A percentile compares a stretch with the other conserved stretches of the same genome.
Conservation (phyloP, 2,113 vertebrate genomes). For the Xenus cinereus region DNA sequence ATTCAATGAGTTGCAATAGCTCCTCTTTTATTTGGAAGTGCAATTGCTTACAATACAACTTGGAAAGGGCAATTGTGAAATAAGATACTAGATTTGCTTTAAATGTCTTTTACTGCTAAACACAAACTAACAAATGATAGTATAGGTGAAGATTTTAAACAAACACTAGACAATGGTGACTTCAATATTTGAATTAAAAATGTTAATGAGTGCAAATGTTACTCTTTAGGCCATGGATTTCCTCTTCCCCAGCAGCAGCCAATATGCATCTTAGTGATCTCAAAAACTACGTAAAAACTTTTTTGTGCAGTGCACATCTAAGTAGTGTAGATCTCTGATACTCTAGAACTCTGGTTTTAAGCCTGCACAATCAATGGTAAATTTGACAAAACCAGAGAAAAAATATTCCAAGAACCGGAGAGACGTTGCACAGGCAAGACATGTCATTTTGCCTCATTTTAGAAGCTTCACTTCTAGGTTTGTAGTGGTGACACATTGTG, state of each 20-base stretch:
- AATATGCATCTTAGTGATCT: not conserved
- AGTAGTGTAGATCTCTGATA: not conserved
- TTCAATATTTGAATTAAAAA: not conserved
- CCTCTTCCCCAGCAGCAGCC: not conserved
- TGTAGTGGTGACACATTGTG: not conserved
- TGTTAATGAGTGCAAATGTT: not conserved
- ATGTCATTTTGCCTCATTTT: not conserved
- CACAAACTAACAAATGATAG: not conserved
- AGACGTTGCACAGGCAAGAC: not conserved
- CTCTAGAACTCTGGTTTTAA: not conserved
- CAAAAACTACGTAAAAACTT: not conserved
- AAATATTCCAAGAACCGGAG: not conserved
- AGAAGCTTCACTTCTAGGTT: not conserved
- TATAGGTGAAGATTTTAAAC: not conserved
- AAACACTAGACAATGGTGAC: not conserved
- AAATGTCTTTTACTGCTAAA: not conserved
- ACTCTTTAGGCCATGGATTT: not conserved
- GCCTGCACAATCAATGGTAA: not conserved
- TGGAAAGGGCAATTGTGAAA: not conserved
- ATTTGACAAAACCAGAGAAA: not conserved
- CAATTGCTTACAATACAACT: not conserved
- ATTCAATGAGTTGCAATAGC: slow-evolving; percentile 14
- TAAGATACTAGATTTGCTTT: not conserved
- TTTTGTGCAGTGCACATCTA: not conserved
- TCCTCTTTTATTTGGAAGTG: not conserved